Evolutionary conservation across 2,888 invertebrate species (phyloP).

Genomic region (Lochmaea crataegi): DNA sequence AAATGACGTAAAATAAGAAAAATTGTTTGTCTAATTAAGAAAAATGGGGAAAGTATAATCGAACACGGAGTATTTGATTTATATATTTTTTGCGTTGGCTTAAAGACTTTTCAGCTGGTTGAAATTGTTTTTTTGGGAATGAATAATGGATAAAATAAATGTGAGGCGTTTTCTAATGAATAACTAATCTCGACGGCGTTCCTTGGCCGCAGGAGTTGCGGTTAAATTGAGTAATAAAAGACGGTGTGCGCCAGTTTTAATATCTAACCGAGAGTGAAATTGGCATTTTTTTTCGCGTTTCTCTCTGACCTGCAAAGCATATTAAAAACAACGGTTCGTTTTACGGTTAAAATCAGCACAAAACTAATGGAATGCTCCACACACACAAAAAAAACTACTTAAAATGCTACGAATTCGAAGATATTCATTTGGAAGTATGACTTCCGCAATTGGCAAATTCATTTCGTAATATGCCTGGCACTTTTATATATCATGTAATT

Average conservation of each 20-base stretch:
- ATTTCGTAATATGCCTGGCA: too few species aligned
- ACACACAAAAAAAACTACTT: background rate
- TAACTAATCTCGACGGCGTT: slow-evolving; percentile 51
- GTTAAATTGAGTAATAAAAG: slow-evolving; percentile 26
- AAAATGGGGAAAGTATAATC: background rate
- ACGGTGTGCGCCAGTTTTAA: slow-evolving; percentile 8
- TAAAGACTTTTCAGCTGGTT: background rate
- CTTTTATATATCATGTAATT: too few species aligned
- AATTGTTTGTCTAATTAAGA: background rate
- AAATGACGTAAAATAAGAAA: too few species aligned
- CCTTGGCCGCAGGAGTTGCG: slow-evolving; percentile 21
- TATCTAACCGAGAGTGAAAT: slow-evolving; percentile 9
- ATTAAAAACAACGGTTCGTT: slow-evolving; percentile 5
- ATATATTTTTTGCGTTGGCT: background rate
- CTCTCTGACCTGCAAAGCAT: slow-evolving; percentile 4
- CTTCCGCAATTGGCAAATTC: too few species aligned
- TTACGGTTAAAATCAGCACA: background rate
- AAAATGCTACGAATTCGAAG: background rate
- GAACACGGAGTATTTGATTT: background rate
- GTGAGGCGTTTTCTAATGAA: slow-evolving; percentile 48
- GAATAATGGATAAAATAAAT: slow-evolving; percentile 48
- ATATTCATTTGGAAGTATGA: too few species aligned
- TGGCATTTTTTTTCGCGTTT: slow-evolving; percentile 1
- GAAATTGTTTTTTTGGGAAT: slow-evolving; percentile 29
- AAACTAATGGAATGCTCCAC: background rate